These are phyloP conservation scores for Cataglyphis albicans DNA, from an alignment of 2,888 invertebrate species.

Conservation along the genomic window DNA sequence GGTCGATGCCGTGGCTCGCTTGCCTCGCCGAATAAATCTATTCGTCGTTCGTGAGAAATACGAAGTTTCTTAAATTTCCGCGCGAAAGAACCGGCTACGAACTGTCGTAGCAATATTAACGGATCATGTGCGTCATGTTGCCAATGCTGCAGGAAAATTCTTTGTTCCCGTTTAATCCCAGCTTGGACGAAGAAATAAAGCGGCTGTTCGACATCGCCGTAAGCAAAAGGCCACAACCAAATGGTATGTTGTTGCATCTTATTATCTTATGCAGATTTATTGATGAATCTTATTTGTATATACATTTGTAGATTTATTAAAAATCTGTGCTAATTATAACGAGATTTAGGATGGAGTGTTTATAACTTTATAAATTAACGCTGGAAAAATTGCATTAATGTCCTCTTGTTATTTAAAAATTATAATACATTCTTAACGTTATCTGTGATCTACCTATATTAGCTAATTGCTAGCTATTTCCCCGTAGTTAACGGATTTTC, in stretches of 20 bases:
- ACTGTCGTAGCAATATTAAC: not conserved
- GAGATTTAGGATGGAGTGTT: not conserved
- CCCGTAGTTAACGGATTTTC: not conserved
- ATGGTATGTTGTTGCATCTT: constrained; percentile 70
- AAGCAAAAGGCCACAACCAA: constrained; percentile 52
- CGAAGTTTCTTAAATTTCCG: not conserved
- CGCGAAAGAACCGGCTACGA: not conserved
- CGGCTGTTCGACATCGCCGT: constrained; percentile 75
- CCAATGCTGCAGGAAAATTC: constrained; percentile 72
- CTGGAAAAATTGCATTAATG: not conserved
- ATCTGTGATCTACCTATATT: not conserved
- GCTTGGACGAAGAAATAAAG: constrained; percentile 81
- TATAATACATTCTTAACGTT: not conserved
- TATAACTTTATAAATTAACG: not conserved
- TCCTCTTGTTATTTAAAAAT: not conserved
- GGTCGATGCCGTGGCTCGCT: not conserved
- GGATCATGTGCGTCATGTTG: constrained; percentile 36
- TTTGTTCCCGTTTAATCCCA: constrained; percentile 81
- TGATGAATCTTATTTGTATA: not conserved
- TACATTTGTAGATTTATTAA: not conserved
- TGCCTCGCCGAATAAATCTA: not conserved
- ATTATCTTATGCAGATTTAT: not conserved
- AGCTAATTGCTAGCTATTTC: not conserved
- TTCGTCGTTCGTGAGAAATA: not conserved
- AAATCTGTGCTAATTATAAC: not conserved